Percentiles rank a stretch among this genome's conserved stretches.
Evolutionary conservation across 2,888 invertebrate species (phyloP).

Genomic region (Bugulina stolonifera): DNA sequence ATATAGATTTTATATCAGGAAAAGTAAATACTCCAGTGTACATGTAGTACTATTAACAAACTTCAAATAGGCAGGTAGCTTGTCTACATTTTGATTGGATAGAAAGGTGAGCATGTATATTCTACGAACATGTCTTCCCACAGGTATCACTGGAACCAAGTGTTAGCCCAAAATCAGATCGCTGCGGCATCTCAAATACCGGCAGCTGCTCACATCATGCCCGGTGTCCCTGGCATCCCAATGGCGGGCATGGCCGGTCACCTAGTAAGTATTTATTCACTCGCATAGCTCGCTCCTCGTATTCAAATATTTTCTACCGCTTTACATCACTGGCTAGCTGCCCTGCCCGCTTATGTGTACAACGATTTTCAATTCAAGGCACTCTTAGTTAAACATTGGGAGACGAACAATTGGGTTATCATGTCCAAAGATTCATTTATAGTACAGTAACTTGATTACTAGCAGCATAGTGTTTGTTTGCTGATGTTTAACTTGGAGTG

Average conservation of each 20-base stretch:
- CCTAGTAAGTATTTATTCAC: neutral
- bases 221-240: conserved; percentile 37
- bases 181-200: conserved; percentile 34
- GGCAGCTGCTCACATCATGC: conserved; percentile 35
- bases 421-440: too few species aligned
- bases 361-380: neutral
- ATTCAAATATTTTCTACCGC: too few species aligned
- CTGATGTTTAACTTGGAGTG: neutral
- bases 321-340: neutral
- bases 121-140: too few species aligned
- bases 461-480: neutral
- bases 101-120: too few species aligned
- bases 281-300: too few species aligned
- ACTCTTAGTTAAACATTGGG: neutral
- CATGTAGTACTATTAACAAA: too few species aligned
- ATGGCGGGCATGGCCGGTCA: neutral
- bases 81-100: too few species aligned
- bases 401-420: too few species aligned
- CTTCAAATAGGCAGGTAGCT: too few species aligned
- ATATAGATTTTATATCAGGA: too few species aligned
- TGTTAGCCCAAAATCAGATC: conserved; percentile 20
- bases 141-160: conserved; percentile 26
- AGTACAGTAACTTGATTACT: too few species aligned
- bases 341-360: neutral
- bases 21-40: too few species aligned